Evolutionary conservation across 2,888 invertebrate species (phyloP).

Genomic region (Drosophila niveifrons): DNA sequence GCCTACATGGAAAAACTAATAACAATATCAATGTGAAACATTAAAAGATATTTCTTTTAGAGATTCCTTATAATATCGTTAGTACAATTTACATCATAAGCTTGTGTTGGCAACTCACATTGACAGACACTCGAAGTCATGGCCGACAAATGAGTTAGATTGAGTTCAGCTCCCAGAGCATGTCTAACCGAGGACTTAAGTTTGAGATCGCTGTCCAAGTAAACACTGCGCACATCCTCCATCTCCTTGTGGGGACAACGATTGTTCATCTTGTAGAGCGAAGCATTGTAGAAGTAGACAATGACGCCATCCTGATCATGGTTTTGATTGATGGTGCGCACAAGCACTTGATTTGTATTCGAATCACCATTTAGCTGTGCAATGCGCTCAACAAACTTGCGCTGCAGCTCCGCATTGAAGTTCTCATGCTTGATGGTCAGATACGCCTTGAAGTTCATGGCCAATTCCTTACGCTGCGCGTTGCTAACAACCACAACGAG

Average conservation of each 20-base stretch:
- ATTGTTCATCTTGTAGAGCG: slow-evolving; percentile 85
- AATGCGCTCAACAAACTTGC: slow-evolving; percentile 93
- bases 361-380: slow-evolving; percentile 91
- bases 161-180: slow-evolving; percentile 88
- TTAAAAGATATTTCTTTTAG: too few species aligned
- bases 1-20: too few species aligned
- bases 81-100: not conserved
- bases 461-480: slow-evolving; percentile 87
- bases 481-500: slow-evolving; percentile 90
- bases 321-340: slow-evolving; percentile 88
- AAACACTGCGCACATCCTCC: slow-evolving; percentile 89
- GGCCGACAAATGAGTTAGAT: slow-evolving; percentile 87
- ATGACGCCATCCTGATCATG: slow-evolving; percentile 88
- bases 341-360: slow-evolving; percentile 90
- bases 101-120: slow-evolving; percentile 80
- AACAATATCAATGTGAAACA: too few species aligned
- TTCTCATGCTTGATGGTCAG: slow-evolving; percentile 90
- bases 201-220: slow-evolving; percentile 89
- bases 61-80: too few species aligned
- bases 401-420: slow-evolving; percentile 91
- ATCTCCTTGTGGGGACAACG: slow-evolving; percentile 93
- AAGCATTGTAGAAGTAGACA: slow-evolving; percentile 93
- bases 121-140: slow-evolving; percentile 87
- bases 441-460: slow-evolving; percentile 93
- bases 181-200: slow-evolving; percentile 86